Conservation (phyloP, 2,113 vertebrate genomes). For the Isichthys henryi region DNA sequence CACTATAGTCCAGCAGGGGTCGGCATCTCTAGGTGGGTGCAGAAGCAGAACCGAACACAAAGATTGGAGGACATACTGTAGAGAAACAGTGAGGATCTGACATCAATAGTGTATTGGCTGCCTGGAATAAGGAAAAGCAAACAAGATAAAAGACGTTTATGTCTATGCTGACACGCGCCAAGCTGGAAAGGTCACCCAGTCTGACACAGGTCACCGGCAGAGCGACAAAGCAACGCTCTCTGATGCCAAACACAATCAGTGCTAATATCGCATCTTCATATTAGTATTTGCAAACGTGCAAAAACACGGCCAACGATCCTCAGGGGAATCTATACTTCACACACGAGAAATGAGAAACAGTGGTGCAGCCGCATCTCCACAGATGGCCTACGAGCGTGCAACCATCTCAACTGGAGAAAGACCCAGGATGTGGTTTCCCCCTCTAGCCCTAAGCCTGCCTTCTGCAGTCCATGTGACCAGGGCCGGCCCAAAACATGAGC, state of each 20-base stretch:
- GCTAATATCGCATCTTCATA: background rate
- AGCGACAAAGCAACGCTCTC: background rate
- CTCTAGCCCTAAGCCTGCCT: background rate
- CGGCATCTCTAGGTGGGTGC: constrained; percentile 23
- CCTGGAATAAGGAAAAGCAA: constrained; percentile 32
- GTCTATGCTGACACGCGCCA: background rate
- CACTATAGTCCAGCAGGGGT: constrained; percentile 37
- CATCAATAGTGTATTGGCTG: constrained; percentile 38
- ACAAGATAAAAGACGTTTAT: background rate
- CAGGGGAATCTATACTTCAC: background rate
- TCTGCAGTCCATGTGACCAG: background rate
- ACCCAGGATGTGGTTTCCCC: background rate
- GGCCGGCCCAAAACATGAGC: background rate
- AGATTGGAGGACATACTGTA: constrained; percentile 44
- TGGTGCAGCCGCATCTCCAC: background rate
- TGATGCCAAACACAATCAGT: background rate
- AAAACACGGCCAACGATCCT: background rate
- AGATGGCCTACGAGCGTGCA: background rate
- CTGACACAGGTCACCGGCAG: background rate
- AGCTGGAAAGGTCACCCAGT: background rate
- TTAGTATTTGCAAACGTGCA: background rate
- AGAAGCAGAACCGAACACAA: constrained; percentile 25
- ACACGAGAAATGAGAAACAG: background rate
- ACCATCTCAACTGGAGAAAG: background rate
- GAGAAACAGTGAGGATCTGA: constrained; percentile 28